Conservation (phyloP, 2,113 vertebrate species). For the Probosciger aterrimus region DNA sequence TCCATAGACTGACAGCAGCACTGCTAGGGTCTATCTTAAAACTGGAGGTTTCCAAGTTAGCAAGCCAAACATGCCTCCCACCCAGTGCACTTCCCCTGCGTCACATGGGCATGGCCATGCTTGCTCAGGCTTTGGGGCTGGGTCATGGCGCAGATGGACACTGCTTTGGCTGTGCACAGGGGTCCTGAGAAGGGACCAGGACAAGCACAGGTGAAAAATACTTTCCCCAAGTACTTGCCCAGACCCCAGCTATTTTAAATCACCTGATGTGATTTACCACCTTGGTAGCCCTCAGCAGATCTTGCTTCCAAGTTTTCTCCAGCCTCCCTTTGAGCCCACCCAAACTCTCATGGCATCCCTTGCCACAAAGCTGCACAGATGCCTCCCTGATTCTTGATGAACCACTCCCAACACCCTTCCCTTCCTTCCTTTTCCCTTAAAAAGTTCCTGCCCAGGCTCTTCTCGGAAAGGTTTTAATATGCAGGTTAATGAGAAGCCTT, state of each 20-base stretch:
- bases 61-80: background rate
- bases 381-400: background rate
- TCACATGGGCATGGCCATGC: background rate
- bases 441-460: background rate
- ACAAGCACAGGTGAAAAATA: background rate
- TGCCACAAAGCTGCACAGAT: background rate
- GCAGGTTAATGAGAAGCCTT: background rate
- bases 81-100: no score
- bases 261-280: background rate
- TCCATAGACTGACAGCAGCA: background rate
- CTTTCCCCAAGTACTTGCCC: background rate
- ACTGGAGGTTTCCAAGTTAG: background rate
- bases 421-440: background rate
- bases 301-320: background rate
- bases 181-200: background rate
- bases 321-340: background rate
- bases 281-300: background rate
- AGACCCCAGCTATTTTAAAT: background rate
- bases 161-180: background rate
- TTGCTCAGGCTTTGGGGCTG: background rate
- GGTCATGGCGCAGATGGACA: no score
- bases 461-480: background rate
- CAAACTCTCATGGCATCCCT: background rate
- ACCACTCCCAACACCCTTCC: background rate
- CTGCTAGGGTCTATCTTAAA: background rate